These are phyloP conservation scores for Littorina saxatilis DNA, from an alignment of 1,140 invertebrate species.

Conservation along the genomic window DNA sequence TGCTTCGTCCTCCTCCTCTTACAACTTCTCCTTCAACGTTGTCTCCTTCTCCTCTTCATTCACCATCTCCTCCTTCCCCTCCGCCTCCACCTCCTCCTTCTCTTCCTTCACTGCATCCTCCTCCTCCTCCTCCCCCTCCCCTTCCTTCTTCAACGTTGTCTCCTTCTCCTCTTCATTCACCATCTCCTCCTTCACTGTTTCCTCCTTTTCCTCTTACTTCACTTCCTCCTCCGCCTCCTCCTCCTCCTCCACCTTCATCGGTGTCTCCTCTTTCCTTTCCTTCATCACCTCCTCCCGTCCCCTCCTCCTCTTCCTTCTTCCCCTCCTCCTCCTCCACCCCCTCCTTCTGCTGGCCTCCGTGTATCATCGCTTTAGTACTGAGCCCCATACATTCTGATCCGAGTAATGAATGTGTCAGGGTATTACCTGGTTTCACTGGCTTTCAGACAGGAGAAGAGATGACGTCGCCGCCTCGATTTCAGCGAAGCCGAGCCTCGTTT, in stretches of 20 bases:
- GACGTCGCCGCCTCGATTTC: neutral
- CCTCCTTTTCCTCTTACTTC: too few relatives aligned
- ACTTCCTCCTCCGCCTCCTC: too few relatives aligned
- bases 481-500: neutral
- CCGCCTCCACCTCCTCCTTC: too few relatives aligned
- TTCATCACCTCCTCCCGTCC: too few relatives aligned
- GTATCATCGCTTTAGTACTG: slow-evolving; percentile 13
- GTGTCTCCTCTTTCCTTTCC: too few relatives aligned
- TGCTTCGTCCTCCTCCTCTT: neutral
- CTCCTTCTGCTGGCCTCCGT: neutral
- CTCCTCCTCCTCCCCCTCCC: too few relatives aligned
- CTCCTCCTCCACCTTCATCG: too few relatives aligned
- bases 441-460: neutral
- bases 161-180: too few relatives aligned
- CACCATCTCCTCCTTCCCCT: neutral
- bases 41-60: neutral
- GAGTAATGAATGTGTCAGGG: slow-evolving; percentile 23
- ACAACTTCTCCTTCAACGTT: neutral
- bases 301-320: neutral
- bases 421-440: neutral
- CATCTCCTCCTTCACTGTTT: too few relatives aligned
- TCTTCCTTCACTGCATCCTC: too few relatives aligned
- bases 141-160: too few relatives aligned
- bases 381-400: slow-evolving; percentile 16
- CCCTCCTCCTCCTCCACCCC: neutral